Conservation (phyloP, 2,113 vertebrate genomes). For the Carassius carassius region DNA sequence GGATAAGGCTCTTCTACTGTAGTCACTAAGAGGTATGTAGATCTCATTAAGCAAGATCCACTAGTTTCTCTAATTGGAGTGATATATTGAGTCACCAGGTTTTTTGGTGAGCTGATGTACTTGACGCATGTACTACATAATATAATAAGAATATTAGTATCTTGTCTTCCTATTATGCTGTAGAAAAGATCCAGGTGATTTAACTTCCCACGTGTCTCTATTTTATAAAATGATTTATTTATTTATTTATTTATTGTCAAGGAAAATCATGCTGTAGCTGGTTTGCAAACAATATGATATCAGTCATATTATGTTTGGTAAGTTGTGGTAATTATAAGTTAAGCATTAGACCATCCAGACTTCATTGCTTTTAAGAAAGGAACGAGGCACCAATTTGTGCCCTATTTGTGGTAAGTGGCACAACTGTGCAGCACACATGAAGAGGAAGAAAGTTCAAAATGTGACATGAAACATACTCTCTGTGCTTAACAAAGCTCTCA, state of each 20-base stretch:
- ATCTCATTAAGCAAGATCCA: neutral
- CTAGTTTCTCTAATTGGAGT: too few species aligned
- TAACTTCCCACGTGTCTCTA: neutral
- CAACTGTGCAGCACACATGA: neutral
- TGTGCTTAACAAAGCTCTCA: slow-evolving; percentile 18
- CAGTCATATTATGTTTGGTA: too few species aligned
- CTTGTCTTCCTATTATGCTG: neutral
- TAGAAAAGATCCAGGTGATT: neutral
- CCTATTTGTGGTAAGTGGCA: neutral
- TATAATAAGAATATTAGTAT: neutral
- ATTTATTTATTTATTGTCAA: neutral
- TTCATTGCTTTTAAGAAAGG: neutral
- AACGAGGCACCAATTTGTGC: neutral
- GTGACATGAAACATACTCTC: slow-evolving; percentile 9
- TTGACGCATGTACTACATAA: neutral
- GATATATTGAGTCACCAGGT: too few species aligned
- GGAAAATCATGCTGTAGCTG: neutral
- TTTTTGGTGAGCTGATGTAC: neutral
- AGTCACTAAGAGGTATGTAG: neutral
- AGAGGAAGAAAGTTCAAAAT: neutral
- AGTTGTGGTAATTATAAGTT: too few species aligned
- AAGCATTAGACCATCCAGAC: too few species aligned
- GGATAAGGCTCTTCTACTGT: neutral
- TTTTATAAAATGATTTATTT: neutral
- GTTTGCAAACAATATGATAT: too few species aligned